Percentiles rank a stretch among this genome's conserved stretches.
Conservation (phyloP, 2,797 vertebrate genomes). For the Lemur catta region DNA sequence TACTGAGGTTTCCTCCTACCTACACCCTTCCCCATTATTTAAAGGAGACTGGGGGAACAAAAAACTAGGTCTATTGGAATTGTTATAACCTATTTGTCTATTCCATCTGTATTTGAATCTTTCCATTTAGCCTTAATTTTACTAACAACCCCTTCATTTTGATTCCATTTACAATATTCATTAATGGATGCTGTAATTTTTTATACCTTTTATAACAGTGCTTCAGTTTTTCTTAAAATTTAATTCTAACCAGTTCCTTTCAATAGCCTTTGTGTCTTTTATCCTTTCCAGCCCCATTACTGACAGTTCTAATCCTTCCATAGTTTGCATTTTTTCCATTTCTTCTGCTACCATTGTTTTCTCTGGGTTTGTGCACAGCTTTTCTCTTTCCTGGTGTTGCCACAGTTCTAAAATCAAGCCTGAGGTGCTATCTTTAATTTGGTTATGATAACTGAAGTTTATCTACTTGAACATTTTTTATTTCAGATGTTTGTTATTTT, state of each 20-base stretch:
- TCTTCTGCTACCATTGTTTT: background rate
- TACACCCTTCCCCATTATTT: background rate
- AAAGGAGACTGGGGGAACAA: background rate
- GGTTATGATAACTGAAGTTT: background rate
- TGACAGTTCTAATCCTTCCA: background rate
- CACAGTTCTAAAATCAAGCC: conserved; percentile 18
- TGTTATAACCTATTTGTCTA: background rate
- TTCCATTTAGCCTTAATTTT: conserved; percentile 5
- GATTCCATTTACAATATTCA: background rate
- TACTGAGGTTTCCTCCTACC: background rate
- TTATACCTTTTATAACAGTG: background rate
- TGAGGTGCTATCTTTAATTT: background rate
- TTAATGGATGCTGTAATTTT: background rate
- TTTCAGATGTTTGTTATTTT: conserved; percentile 24
- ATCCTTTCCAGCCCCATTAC: background rate
- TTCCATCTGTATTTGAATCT: background rate
- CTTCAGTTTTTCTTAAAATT: background rate
- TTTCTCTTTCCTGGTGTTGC: background rate
- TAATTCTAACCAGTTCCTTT: background rate
- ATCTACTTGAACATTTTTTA: background rate
- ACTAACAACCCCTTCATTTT: background rate
- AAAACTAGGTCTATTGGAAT: background rate
- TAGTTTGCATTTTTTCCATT: background rate
- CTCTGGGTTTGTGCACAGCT: background rate
- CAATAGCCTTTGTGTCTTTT: background rate